A percentile compares a stretch with the other conserved stretches of the same genome.
Conservation (phyloP, 2,888 invertebrate genomes). For the Tuberolachnus salignus region DNA sequence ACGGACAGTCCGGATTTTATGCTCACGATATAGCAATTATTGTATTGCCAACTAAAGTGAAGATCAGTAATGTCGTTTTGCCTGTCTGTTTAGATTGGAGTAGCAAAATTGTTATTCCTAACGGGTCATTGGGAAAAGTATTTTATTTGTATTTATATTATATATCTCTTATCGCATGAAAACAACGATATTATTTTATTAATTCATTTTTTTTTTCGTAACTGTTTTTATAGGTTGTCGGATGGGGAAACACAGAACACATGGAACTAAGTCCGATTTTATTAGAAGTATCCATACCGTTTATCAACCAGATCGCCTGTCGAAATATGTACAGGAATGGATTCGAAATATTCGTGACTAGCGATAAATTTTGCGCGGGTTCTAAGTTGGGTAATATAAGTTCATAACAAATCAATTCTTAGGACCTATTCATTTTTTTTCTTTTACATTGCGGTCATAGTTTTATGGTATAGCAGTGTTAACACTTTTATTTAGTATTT, state of each 20-base stretch:
- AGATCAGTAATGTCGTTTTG: conserved; percentile 1
- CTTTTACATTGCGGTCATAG: no score
- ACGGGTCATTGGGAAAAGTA: conserved; percentile 37
- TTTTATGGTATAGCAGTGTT: no score
- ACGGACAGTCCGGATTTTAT: background rate
- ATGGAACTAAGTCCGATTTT: conserved; percentile 57
- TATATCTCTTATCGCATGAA: no score
- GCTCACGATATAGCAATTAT: conserved; percentile 21
- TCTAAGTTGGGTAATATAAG: conserved; percentile 21
- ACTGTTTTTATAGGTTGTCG: conserved; percentile 58
- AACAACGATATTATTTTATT: no score
- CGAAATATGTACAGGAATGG: conserved; percentile 34
- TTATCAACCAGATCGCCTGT: conserved; percentile 58
- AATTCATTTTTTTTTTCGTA: background rate
- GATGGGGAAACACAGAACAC: conserved; percentile 59
- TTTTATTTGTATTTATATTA: background rate
- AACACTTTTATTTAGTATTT: no score
- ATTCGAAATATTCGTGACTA: conserved; percentile 58
- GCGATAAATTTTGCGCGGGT: conserved; percentile 60
- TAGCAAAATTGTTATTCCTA: background rate
- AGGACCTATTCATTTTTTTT: no score
- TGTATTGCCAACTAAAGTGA: conserved; percentile 5
- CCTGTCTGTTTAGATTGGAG: conserved; percentile 30
- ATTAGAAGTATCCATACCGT: conserved; percentile 58
- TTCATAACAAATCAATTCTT: background rate